Percentiles rank a stretch among this genome's conserved stretches.
Conservation (phyloP, 1,140 invertebrate genomes). For the Rhyzopertha dominica region DNA sequence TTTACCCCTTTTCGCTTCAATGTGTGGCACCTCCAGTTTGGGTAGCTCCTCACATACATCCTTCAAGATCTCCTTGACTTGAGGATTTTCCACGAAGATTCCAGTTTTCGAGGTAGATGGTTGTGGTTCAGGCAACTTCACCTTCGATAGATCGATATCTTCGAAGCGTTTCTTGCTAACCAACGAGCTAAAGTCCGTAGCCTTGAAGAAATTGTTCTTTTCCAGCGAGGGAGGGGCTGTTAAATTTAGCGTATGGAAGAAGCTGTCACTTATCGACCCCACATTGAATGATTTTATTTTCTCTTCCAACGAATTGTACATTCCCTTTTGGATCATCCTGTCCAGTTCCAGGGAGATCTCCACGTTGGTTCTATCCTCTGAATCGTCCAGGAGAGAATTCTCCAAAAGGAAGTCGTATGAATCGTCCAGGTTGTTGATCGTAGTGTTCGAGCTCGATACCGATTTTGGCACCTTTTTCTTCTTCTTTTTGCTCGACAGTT, state of each 20-base stretch:
- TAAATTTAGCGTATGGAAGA: conserved; percentile 37
- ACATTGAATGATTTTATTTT: conserved; percentile 39
- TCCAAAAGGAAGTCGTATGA: conserved; percentile 37
- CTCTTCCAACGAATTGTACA: conserved; percentile 38
- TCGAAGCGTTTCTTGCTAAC: conserved; percentile 4
- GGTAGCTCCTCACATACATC: too few species aligned
- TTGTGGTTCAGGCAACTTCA: conserved; percentile 11
- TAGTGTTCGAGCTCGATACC: conserved; percentile 13
- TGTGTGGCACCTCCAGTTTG: conserved; percentile 1
- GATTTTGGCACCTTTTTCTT: conserved; percentile 30
- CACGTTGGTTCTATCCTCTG: conserved; percentile 39
- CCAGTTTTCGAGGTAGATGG: conserved; percentile 26
- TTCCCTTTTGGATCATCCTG: conserved; percentile 41
- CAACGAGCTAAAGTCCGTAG: conserved; percentile 15
- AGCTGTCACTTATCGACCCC: conserved; percentile 30
- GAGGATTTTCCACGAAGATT: conserved; percentile 35
- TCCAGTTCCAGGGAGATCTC: conserved; percentile 43
- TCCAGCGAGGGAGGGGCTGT: too few species aligned
- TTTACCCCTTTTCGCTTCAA: background rate
- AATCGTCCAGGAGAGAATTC: conserved; percentile 17
- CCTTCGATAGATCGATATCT: conserved; percentile 13
- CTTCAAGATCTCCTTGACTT: too few species aligned
- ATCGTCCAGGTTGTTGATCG: conserved; percentile 18
- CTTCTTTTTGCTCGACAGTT: conserved; percentile 36
- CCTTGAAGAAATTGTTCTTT: conserved; percentile 13